Conservation (phyloP, 2,888 invertebrate species). For the Argynnis bischoffii region DNA sequence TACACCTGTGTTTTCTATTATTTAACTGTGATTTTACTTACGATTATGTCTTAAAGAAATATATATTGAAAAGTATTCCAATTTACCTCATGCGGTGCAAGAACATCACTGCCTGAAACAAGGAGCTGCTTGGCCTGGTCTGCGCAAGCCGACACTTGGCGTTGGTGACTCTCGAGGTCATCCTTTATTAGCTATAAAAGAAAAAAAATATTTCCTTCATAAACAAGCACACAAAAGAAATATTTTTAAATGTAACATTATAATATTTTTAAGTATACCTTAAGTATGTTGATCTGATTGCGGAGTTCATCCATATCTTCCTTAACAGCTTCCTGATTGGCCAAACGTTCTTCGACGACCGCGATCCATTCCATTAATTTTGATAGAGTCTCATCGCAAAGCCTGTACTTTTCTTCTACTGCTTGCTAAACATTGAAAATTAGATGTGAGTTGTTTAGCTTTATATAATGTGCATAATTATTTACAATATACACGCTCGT, state of each 20-base stretch:
- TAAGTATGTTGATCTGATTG: constrained; percentile 94
- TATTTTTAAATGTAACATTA: background rate
- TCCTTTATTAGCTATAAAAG: constrained; percentile 90
- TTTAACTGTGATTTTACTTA: background rate
- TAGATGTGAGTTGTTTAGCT: constrained; percentile 42
- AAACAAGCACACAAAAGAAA: background rate
- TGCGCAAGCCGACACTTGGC: constrained; percentile 91
- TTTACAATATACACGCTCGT: constrained; percentile 33
- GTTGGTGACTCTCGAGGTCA: constrained; percentile 92
- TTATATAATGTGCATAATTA: constrained; percentile 20
- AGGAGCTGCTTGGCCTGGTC: constrained; percentile 96
- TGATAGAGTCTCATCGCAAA: constrained; percentile 93
- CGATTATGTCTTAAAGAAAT: no score
- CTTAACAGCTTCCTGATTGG: constrained; percentile 92
- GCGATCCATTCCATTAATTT: constrained; percentile 94
- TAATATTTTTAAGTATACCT: constrained; percentile 76
- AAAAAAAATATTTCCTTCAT: background rate
- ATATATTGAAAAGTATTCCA: background rate
- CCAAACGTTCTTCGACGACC: constrained; percentile 91
- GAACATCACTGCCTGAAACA: constrained; percentile 93
- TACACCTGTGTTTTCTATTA: background rate
- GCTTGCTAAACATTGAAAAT: constrained; percentile 88
- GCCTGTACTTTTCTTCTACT: constrained; percentile 95
- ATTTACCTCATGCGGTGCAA: constrained; percentile 91
- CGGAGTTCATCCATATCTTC: constrained; percentile 93